These are phyloP conservation scores for Drosophila kurseongensis DNA, from an alignment of 1,140 invertebrate genomes.

Conservation along the genomic window DNA sequence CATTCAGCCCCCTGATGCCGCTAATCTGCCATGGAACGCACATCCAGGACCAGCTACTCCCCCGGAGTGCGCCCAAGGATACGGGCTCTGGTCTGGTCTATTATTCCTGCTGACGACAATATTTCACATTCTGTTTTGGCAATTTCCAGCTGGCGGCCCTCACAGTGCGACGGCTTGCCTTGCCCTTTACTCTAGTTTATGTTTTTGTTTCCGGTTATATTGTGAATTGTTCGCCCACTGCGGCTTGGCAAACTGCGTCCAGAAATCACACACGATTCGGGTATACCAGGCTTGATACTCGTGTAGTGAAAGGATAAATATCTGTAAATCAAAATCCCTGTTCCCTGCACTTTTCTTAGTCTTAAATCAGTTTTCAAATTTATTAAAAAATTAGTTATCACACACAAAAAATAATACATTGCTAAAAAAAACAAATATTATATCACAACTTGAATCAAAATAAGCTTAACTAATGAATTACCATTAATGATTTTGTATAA, in stretches of 20 bases:
- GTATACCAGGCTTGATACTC: constrained; percentile 3
- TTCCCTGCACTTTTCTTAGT: too few species aligned
- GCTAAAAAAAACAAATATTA: neutral
- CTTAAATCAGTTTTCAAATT: too few species aligned
- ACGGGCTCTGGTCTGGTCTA: constrained; percentile 38
- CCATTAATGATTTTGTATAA: too few species aligned
- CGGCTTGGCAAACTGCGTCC: constrained; percentile 5
- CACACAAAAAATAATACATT: neutral
- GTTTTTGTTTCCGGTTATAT: constrained; percentile 55
- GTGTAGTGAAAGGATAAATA: too few species aligned
- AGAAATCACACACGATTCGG: neutral
- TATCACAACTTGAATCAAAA: too few species aligned
- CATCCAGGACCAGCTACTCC: constrained; percentile 13
- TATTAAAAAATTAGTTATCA: neutral
- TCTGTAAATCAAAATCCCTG: too few species aligned
- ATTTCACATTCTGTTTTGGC: constrained; percentile 60
- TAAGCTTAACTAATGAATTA: too few species aligned
- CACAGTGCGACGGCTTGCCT: constrained; percentile 14
- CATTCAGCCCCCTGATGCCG: constrained; percentile 26
- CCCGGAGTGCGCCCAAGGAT: constrained; percentile 47
- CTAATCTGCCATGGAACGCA: constrained; percentile 22
- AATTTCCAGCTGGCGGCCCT: constrained; percentile 44
- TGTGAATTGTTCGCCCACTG: constrained; percentile 29
- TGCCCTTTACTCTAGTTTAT: constrained; percentile 51
- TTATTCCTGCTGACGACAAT: constrained; percentile 61